A percentile compares a stretch with the other conserved stretches of the same genome.
These are phyloP conservation scores for Orientallactaga sibirica DNA, from an alignment of 2,797 vertebrate genomes.

Conservation along the genomic window DNA sequence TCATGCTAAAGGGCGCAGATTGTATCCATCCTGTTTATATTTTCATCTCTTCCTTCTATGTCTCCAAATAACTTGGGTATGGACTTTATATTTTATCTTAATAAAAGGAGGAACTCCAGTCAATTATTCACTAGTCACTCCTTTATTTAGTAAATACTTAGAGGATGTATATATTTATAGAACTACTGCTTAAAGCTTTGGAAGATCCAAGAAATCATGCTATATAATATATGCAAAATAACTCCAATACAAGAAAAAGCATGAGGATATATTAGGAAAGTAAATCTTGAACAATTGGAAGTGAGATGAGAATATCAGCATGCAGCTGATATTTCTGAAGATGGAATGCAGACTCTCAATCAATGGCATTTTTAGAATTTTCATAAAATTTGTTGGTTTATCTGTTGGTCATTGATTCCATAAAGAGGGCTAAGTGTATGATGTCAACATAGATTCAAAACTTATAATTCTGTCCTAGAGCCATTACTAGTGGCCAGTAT, in stretches of 20 bases:
- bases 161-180: neutral
- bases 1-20: neutral
- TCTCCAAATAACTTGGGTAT: conserved; percentile 28
- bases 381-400: conserved; percentile 72
- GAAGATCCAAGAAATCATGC: neutral
- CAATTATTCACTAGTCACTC: neutral
- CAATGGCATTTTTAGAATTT: conserved; percentile 70
- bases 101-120: neutral
- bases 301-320: conserved; percentile 55
- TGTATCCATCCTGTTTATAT: neutral
- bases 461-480: conserved; percentile 70
- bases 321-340: conserved; percentile 25
- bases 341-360: conserved; percentile 60
- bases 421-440: conserved; percentile 73
- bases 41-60: conserved; percentile 39
- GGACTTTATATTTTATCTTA: conserved; percentile 37
- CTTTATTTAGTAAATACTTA: conserved; percentile 46
- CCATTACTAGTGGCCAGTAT: conserved; percentile 70
- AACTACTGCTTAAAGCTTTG: conserved; percentile 17
- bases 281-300: conserved; percentile 22
- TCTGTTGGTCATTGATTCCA: conserved; percentile 71
- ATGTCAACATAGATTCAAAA: conserved; percentile 68
- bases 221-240: neutral
- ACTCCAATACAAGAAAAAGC: neutral
- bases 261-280: neutral